A percentile compares a stretch with the other conserved stretches of the same genome.
phyloP scores from a whole-genome alignment of 2,888 invertebrate species.

The Noctua pronuba region DNA sequence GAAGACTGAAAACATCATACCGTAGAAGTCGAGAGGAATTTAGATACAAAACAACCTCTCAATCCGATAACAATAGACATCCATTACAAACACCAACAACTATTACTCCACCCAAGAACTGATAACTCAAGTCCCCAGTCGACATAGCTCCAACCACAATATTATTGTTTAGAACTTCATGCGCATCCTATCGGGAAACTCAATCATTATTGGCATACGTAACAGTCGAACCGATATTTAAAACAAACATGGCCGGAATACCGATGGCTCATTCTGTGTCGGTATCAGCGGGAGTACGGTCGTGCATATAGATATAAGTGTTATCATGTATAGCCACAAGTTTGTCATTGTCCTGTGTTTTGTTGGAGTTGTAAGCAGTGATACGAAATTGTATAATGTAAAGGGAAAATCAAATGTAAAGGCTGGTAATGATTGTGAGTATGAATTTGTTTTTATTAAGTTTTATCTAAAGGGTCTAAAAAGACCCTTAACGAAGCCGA shows the following conservation, averaged over 20 bases:
- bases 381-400: not conserved
- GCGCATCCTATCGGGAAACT: slow-evolving; percentile 46
- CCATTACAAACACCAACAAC: not conserved
- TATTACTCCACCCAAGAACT: not conserved
- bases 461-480: too few species aligned
- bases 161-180: slow-evolving; percentile 34
- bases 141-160: slow-evolving; percentile 4
- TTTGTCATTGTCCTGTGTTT: slow-evolving; percentile 33
- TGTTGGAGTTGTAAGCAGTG: slow-evolving; percentile 23
- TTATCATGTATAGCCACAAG: slow-evolving; percentile 29
- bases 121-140: not conserved
- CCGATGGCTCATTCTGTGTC: slow-evolving; percentile 47
- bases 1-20: not conserved
- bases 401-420: not conserved
- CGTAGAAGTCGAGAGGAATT: not conserved
- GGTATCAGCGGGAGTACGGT: slow-evolving; percentile 38
- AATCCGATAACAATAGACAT: not conserved
- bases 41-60: not conserved
- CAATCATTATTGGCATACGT: slow-evolving; percentile 44
- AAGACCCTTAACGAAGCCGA: too few species aligned
- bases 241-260: slow-evolving; percentile 55
- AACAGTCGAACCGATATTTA: slow-evolving; percentile 49
- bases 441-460: not conserved
- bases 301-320: slow-evolving; percentile 34
- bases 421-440: slow-evolving; percentile 49